phyloP scores from a whole-genome alignment of 2,113 vertebrate species.

The Nematolebias whitei region DNA sequence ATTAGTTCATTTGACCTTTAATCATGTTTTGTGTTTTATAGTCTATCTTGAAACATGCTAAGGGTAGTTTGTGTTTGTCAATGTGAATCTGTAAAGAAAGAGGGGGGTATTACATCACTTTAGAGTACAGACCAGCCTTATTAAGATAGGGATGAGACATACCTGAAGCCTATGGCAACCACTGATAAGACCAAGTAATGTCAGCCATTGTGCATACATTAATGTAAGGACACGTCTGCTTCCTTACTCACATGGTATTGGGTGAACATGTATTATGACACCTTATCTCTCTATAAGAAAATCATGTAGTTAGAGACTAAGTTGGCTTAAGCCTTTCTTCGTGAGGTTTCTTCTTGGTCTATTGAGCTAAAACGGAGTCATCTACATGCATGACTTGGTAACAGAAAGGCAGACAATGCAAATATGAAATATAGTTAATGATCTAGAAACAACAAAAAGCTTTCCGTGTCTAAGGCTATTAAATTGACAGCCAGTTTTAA shows the following conservation, averaged over 20 bases:
- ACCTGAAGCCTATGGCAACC: slow-evolving; percentile 29
- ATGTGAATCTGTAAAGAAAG: slow-evolving; percentile 47
- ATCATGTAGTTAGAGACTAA: slow-evolving; percentile 17
- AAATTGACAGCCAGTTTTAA: slow-evolving; percentile 45
- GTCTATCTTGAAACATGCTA: slow-evolving; percentile 1
- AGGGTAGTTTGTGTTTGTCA: slow-evolving; percentile 3
- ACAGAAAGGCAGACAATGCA: background rate
- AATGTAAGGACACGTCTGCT: no score
- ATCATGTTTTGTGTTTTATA: slow-evolving; percentile 1
- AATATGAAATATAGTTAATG: slow-evolving; percentile 15
- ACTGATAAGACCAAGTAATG: slow-evolving; percentile 42
- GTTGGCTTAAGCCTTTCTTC: slow-evolving; percentile 5
- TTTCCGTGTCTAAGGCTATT: slow-evolving; percentile 38
- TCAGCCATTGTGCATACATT: slow-evolving; percentile 22
- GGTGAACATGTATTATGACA: background rate
- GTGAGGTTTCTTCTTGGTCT: slow-evolving; percentile 20
- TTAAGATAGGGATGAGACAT: slow-evolving; percentile 70
- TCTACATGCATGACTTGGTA: background rate
- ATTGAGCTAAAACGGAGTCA: background rate
- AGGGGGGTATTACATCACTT: slow-evolving; percentile 55
- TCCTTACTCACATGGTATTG: background rate
- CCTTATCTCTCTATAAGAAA: slow-evolving; percentile 10
- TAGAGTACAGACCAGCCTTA: slow-evolving; percentile 57
- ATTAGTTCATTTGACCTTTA: background rate
- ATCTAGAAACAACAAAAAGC: slow-evolving; percentile 24